Conservation (phyloP, 2,797 vertebrate species). For the Acanthopagrus latus region DNA sequence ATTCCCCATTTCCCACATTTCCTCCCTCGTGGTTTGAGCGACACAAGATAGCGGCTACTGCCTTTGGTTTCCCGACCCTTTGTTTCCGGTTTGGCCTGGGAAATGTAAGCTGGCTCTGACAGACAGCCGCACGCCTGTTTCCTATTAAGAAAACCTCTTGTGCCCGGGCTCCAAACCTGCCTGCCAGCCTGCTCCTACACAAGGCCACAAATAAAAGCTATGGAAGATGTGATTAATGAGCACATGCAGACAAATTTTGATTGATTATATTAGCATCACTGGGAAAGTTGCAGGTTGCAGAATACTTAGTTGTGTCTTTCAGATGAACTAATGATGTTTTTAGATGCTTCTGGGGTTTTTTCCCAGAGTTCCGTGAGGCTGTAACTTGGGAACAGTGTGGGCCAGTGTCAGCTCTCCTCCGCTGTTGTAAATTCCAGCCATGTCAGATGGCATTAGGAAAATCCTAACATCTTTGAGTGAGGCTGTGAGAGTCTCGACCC, state of each 20-base stretch:
- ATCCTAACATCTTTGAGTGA: slow-evolving; percentile 71
- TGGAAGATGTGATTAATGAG: slow-evolving; percentile 38
- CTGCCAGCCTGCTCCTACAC: slow-evolving; percentile 43
- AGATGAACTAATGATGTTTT: slow-evolving; percentile 39
- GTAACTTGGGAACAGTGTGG: slow-evolving; percentile 26
- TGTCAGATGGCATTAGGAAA: slow-evolving; percentile 72
- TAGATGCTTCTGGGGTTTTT: slow-evolving; percentile 23
- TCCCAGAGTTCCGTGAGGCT: slow-evolving; percentile 37
- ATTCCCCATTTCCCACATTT: slow-evolving; percentile 79
- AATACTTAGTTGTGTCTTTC: slow-evolving; percentile 31
- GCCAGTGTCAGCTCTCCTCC: slow-evolving; percentile 43
- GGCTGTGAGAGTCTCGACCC: slow-evolving; percentile 58
- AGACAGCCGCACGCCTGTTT: slow-evolving; percentile 78
- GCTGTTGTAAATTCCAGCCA: slow-evolving; percentile 69
- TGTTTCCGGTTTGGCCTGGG: slow-evolving; percentile 86
- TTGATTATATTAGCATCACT: slow-evolving; percentile 25
- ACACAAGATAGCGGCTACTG: slow-evolving; percentile 80
- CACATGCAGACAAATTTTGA: slow-evolving; percentile 37
- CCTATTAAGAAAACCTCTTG: slow-evolving; percentile 69
- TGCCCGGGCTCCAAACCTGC: slow-evolving; percentile 54
- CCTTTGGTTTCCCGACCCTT: slow-evolving; percentile 73
- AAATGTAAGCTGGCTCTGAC: slow-evolving; percentile 83
- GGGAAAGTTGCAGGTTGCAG: slow-evolving; percentile 13
- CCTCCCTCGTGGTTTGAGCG: slow-evolving; percentile 75
- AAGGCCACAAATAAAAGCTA: slow-evolving; percentile 30